These are phyloP conservation scores for Lepidothrix coronata DNA, from an alignment of 2,113 vertebrate species.

Conservation along the genomic window DNA sequence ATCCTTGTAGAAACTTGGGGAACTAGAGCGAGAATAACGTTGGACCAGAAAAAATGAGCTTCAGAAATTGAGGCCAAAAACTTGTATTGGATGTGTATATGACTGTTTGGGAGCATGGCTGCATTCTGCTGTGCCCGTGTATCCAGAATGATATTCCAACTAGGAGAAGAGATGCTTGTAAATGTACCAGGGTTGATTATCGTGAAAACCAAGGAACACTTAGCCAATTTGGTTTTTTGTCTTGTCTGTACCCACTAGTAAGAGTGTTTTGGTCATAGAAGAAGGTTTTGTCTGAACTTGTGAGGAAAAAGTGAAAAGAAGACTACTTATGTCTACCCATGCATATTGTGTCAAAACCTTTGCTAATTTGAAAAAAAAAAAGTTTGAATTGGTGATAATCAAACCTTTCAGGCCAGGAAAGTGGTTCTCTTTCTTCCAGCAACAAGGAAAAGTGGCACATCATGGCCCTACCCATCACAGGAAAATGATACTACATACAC, in stretches of 20 bases:
- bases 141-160: background rate
- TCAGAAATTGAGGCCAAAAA: background rate
- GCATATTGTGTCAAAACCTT: background rate
- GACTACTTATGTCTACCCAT: background rate
- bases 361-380: background rate
- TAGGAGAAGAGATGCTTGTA: background rate
- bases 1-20: background rate
- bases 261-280: background rate
- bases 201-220: background rate
- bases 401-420: background rate
- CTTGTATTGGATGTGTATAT: background rate
- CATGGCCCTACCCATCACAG: fast-evolving
- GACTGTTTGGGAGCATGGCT: background rate
- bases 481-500: background rate
- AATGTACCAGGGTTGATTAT: background rate
- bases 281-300: background rate
- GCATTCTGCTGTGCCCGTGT: background rate
- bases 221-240: background rate
- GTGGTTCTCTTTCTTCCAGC: background rate
- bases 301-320: background rate
- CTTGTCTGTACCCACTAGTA: background rate
- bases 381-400: background rate
- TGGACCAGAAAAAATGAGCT: background rate
- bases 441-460: background rate
- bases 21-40: background rate